Conservation (phyloP, 92 coral and sea anemone species). For the Phenganax subtilis region DNA sequence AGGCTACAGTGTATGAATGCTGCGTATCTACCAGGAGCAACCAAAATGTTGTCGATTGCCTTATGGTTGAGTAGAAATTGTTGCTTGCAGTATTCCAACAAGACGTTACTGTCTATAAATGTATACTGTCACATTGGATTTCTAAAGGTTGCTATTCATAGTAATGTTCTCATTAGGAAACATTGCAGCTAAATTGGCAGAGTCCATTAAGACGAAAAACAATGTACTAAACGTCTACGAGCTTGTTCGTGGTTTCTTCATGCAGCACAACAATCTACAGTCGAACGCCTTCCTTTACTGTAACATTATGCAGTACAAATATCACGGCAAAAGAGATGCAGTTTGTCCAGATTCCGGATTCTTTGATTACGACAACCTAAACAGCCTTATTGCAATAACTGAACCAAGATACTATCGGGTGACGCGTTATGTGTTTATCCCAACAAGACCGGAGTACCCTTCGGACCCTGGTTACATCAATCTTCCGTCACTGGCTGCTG, state of each 20-base stretch:
- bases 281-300: conserved; percentile 50
- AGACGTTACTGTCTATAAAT: too few species aligned
- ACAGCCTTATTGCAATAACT: conserved; percentile 29
- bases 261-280: conserved; percentile 55
- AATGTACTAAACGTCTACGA: conserved; percentile 45
- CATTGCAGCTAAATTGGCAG: conserved; percentile 40
- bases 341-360: conserved; percentile 43
- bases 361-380: conserved; percentile 11
- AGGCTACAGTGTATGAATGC: too few species aligned
- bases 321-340: conserved; percentile 41
- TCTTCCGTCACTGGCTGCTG: conserved; percentile 46
- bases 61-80: too few species aligned
- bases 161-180: not conserved
- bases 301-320: conserved; percentile 43
- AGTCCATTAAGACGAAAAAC: conserved; percentile 33
- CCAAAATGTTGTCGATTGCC: too few species aligned
- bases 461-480: conserved; percentile 49
- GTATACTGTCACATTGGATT: too few species aligned
- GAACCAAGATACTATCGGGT: conserved; percentile 26
- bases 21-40: too few species aligned
- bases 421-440: conserved; percentile 53
- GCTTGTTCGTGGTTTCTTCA: conserved; percentile 57
- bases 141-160: too few species aligned
- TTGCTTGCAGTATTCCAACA: too few species aligned
- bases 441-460: conserved; percentile 49